Conservation (phyloP, 1,140 invertebrate species). For the Drosophila sechellia region DNA sequence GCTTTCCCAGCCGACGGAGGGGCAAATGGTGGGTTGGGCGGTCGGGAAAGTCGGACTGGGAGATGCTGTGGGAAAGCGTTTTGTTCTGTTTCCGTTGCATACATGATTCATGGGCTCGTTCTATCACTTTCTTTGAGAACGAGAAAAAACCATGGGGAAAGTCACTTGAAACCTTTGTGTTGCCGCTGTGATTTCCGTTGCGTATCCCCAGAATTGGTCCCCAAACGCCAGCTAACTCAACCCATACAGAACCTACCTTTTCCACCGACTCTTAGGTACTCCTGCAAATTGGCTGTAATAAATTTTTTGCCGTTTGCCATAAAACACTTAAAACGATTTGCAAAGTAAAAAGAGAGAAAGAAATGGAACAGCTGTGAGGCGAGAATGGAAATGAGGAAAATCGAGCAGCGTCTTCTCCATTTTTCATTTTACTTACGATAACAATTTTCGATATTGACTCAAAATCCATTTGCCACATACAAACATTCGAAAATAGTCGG, state of each 20-base stretch:
- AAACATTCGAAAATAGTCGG: conserved; percentile 10
- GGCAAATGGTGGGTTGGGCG: not conserved
- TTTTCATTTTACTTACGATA: conserved; percentile 63
- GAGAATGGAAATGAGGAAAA: conserved; percentile 42
- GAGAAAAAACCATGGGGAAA: conserved; percentile 32
- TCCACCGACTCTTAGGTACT: conserved; percentile 37
- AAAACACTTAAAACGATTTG: conserved; percentile 82
- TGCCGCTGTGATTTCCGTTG: conserved; percentile 68
- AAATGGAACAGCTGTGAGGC: conserved; percentile 1
- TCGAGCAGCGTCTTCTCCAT: conserved; percentile 24
- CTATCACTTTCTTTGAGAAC: conserved; percentile 30
- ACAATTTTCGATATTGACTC: conserved; percentile 61
- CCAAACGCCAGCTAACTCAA: not conserved
- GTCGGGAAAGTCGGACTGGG: not conserved
- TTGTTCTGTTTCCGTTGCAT: conserved; percentile 72
- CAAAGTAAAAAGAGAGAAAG: conserved; percentile 22
- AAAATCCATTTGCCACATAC: conserved; percentile 53
- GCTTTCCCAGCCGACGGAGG: conserved; percentile 15
- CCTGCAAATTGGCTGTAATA: conserved; percentile 80
- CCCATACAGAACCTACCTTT: not conserved
- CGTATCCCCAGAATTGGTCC: conserved; percentile 21
- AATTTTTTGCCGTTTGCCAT: conserved; percentile 75
- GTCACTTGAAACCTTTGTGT: conserved; percentile 71
- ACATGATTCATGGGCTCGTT: conserved; percentile 70
- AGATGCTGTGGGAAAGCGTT: conserved; percentile 38